These are phyloP conservation scores for Phaethon lepturus DNA, from an alignment of 2,113 vertebrate genomes.

Conservation along the genomic window DNA sequence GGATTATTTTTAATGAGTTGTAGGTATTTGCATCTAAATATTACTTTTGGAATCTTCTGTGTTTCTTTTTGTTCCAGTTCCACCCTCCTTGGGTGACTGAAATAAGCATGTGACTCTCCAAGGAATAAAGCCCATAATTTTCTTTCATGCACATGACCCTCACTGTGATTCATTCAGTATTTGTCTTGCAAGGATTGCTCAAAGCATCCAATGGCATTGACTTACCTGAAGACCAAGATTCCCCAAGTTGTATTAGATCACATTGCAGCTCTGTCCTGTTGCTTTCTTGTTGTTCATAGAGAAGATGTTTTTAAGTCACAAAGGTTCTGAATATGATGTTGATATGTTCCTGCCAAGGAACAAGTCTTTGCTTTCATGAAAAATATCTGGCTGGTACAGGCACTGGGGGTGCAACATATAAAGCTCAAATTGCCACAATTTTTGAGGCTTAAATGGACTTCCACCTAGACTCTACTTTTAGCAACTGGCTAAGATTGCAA, in stretches of 20 bases:
- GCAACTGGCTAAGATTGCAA: neutral
- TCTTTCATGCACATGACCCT: neutral
- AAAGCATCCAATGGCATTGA: neutral
- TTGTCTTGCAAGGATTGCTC: neutral
- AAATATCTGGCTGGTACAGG: neutral
- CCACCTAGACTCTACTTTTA: neutral
- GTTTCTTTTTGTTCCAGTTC: slow-evolving; percentile 2
- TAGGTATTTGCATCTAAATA: neutral
- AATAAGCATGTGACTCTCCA: neutral
- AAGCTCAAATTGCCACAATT: neutral
- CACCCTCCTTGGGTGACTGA: neutral
- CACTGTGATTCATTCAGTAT: neutral
- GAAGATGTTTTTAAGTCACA: neutral
- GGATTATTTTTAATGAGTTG: neutral
- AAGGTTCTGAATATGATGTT: neutral
- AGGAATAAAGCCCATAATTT: neutral
- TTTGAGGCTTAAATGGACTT: neutral
- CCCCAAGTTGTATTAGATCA: neutral
- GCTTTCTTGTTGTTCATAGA: neutral
- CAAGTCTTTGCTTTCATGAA: neutral
- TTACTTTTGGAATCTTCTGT: neutral
- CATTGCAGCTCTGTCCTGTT: neutral
- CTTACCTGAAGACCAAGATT: neutral
- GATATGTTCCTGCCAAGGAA: neutral
- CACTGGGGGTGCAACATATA: neutral